Percentiles rank a stretch among this genome's conserved stretches.
phyloP scores from a whole-genome alignment of 2,113 vertebrate genomes.

The Tetrax tetrax region DNA sequence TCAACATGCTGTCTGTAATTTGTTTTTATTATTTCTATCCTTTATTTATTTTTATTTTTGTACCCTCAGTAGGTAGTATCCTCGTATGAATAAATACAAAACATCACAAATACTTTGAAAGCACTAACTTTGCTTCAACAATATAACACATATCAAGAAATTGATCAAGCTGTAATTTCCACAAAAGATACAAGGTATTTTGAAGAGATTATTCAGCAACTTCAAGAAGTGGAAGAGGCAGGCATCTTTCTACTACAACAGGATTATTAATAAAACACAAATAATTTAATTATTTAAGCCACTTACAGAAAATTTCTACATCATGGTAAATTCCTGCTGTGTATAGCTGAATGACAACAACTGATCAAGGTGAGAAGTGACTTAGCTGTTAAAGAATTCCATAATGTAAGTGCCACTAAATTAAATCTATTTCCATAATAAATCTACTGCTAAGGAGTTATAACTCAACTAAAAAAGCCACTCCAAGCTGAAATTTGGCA shows the following conservation, averaged over 20 bases:
- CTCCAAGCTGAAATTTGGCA: neutral
- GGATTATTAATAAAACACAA: neutral
- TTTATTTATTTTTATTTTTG: neutral
- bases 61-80: neutral
- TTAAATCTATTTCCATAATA: neutral
- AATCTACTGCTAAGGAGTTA: neutral
- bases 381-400: neutral
- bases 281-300: neutral
- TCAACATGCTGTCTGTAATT: neutral
- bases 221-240: neutral
- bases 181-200: neutral
- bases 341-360: neutral
- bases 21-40: neutral
- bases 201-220: neutral
- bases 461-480: neutral
- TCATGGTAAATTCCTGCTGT: neutral
- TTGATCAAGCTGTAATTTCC: neutral
- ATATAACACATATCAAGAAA: neutral
- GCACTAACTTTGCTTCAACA: neutral
- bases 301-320: neutral
- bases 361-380: neutral
- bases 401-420: neutral
- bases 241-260: neutral
- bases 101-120: neutral
- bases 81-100: neutral